Evolutionary conservation across 1,140 invertebrate genomes (phyloP), one percentile per base, ranked within the genome.

Genomic region (Cydia pomonella): DNA sequence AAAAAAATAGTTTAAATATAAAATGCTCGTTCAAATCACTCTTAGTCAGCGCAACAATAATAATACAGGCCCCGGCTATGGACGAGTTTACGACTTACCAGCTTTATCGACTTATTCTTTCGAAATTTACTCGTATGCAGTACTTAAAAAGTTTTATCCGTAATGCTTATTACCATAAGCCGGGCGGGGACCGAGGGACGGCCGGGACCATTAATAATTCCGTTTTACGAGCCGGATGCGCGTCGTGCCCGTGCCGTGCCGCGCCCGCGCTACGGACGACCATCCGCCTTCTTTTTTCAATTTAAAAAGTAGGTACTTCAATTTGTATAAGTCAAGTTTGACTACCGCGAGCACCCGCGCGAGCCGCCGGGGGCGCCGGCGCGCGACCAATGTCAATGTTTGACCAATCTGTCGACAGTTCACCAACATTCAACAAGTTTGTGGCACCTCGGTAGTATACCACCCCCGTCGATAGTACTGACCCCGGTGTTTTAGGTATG

Each of bases 61-160:
- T n/a, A 6, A 53, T 53, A 53, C 50, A 5, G 50, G 16, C n/a
- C n/a, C n/a, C n/a, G 50, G 13, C 44, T 13, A 3, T 47, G 6
- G 47, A n/a, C n/a, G 47, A 21, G 7, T 59, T 59, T 59, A 23
- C 53, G 53, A 23, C 53, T 23, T 23, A 23, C 21, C 2, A 7
- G 53, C 53, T 59, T 59, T 59, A 59, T 59, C 21, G 21, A 59
- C 53, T 21, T 23, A 23, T 59, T 59, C 53, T 59, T 59, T n/a
- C 27, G 13, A 64, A 33, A 64, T 64, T 16, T 64, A 59, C 53
- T 64, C 63, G 63, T 64, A 64, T 64, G 25, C 23, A 64, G 63
- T 64, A n/a, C 25, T 64, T 64, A 64, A 64, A 63, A 64, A 64
- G 63, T 64, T 69, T 33, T n/a, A 18, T 69, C 64, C 29, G 29